A percentile compares a stretch with the other conserved stretches of the same genome.
These are phyloP conservation scores for Oncorhynchus masou DNA, from an alignment of 2,113 vertebrate genomes.

Conservation along the genomic window DNA sequence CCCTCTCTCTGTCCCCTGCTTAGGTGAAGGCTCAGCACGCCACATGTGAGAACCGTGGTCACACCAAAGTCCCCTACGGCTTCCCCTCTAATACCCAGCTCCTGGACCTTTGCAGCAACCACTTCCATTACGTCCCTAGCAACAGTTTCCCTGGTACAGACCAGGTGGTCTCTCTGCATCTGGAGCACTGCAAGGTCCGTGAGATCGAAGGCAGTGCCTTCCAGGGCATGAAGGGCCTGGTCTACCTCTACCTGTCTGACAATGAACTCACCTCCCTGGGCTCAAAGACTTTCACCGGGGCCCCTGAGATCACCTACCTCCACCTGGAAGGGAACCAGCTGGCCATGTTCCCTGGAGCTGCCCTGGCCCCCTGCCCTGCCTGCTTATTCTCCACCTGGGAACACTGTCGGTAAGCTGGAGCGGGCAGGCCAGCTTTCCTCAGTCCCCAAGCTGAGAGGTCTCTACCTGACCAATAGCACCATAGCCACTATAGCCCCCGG, in stretches of 20 bases:
- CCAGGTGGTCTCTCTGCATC: conserved; percentile 82
- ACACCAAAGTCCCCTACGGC: conserved; percentile 76
- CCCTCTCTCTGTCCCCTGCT: neutral
- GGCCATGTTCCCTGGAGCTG: conserved; percentile 65
- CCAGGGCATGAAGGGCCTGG: conserved; percentile 74
- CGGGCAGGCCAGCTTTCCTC: conserved; percentile 65
- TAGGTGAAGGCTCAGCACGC: conserved; percentile 71
- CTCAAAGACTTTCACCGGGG: conserved; percentile 70
- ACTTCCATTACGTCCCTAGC: conserved; percentile 71
- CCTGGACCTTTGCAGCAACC: conserved; percentile 81
- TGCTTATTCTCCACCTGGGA: conserved; percentile 86
- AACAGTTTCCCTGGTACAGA: conserved; percentile 74
- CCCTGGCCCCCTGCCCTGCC: conserved; percentile 74
- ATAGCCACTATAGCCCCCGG: conserved; percentile 61
- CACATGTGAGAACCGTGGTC: conserved; percentile 73
- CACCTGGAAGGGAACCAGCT: conserved; percentile 84
- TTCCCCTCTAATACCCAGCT: conserved; percentile 78
- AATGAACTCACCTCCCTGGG: conserved; percentile 79
- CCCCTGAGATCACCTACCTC: conserved; percentile 78
- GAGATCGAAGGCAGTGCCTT: conserved; percentile 73
- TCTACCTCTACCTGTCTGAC: conserved; percentile 87
- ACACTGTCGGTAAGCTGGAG: conserved; percentile 69
- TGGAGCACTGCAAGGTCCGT: conserved; percentile 79
- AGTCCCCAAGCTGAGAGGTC: conserved; percentile 67
- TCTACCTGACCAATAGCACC: conserved; percentile 79